Conservation (phyloP, 2,888 invertebrate species). For the Dryocosmus kuriphilus region DNA sequence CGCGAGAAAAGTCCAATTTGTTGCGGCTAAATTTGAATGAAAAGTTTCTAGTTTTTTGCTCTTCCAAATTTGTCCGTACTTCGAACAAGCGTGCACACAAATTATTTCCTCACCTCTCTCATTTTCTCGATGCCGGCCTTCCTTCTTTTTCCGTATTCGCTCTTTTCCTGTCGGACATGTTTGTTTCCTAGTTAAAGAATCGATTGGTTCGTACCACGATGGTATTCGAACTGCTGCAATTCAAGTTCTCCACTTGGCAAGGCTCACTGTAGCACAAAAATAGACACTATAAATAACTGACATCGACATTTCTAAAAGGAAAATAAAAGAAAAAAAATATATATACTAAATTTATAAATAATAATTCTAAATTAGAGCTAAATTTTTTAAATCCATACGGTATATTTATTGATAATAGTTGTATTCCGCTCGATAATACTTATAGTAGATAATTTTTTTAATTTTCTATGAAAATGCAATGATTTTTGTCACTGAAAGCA, state of each 20-base stretch:
- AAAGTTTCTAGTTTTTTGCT: constrained; percentile 26
- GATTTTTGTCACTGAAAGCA: no score
- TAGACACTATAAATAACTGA: constrained; percentile 12
- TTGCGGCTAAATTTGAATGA: constrained; percentile 38
- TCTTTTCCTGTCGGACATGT: constrained; percentile 30
- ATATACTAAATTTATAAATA: neutral
- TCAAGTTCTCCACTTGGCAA: constrained; percentile 38
- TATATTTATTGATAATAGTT: no score
- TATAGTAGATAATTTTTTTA: no score
- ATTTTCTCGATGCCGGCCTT: constrained; percentile 23
- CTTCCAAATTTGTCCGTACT: constrained; percentile 35
- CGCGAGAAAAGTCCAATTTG: constrained; percentile 26
- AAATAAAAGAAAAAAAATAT: constrained; percentile 4
- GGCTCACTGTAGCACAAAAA: constrained; percentile 16
- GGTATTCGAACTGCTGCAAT: constrained; percentile 38
- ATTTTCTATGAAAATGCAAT: no score
- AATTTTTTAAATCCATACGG: no score
- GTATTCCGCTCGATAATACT: no score
- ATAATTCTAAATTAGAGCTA: neutral
- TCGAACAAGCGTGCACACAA: constrained; percentile 33
- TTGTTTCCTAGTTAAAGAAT: constrained; percentile 39
- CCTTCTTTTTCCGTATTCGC: constrained; percentile 20
- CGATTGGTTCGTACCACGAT: constrained; percentile 33
- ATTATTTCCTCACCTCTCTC: constrained; percentile 39
- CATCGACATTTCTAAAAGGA: constrained; percentile 19